Evolutionary conservation across 2,113 vertebrate species (phyloP).

Genomic region (Vireo altiloquus): DNA sequence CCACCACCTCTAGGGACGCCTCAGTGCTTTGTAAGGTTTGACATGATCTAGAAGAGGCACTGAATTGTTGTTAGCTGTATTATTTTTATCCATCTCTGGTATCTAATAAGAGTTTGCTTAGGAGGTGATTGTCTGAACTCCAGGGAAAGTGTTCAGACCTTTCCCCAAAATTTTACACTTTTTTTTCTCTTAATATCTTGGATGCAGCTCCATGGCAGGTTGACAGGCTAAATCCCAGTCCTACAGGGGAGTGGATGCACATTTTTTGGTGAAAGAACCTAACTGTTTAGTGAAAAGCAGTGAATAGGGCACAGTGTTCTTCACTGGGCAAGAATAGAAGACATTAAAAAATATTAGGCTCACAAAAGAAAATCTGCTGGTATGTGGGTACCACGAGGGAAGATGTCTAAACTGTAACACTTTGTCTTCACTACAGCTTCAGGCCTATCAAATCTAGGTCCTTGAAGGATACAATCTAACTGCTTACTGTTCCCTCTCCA

Average conservation of each 20-base stretch:
- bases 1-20: background rate
- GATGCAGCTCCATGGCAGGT: background rate
- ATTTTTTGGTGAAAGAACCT: background rate
- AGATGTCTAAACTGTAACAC: background rate
- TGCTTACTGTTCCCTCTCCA: background rate
- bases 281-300: background rate
- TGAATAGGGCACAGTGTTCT: background rate
- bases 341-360: background rate
- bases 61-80: background rate
- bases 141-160: background rate
- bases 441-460: background rate
- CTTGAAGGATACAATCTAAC: background rate
- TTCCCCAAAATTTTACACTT: background rate
- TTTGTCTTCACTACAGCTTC: background rate
- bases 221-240: background rate
- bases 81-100: background rate
- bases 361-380: background rate
- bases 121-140: background rate
- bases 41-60: background rate
- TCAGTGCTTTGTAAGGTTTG: background rate
- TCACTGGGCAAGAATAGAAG: background rate
- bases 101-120: background rate
- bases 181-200: background rate
- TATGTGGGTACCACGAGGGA: background rate
- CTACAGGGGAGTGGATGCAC: background rate